Conservation (phyloP, 1,140 invertebrate species). For the Drosophila arizonae region DNA sequence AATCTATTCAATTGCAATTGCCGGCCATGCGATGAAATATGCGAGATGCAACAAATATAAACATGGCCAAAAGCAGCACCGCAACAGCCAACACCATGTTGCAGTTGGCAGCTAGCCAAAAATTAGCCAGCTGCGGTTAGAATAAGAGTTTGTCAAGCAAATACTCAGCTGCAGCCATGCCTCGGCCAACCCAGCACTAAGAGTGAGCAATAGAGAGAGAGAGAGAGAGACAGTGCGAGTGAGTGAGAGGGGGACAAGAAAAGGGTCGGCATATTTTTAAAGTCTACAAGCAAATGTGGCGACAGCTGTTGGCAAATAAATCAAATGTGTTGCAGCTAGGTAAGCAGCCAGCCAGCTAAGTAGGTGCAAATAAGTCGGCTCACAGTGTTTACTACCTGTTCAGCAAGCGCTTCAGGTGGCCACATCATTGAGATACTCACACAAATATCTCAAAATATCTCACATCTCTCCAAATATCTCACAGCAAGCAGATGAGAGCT, state of each 20-base stretch:
- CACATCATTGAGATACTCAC: neutral
- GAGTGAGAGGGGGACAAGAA: slow-evolving; percentile 9
- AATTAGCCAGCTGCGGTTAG: slow-evolving; percentile 56
- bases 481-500: neutral
- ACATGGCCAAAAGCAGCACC: slow-evolving; percentile 43
- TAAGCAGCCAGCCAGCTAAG: slow-evolving; percentile 9
- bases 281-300: slow-evolving; percentile 18
- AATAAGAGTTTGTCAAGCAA: slow-evolving; percentile 39
- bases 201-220: neutral
- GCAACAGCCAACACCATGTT: slow-evolving; percentile 14
- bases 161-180: neutral
- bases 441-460: neutral
- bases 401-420: neutral
- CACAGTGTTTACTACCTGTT: slow-evolving; percentile 8
- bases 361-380: slow-evolving; percentile 28
- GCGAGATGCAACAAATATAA: slow-evolving; percentile 68
- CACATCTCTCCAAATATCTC: neutral
- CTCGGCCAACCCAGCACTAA: neutral
- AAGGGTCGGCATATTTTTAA: slow-evolving; percentile 34
- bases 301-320: slow-evolving; percentile 57
- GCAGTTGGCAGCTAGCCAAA: slow-evolving; percentile 56
- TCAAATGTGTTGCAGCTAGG: slow-evolving; percentile 46
- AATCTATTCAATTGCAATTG: slow-evolving; percentile 42
- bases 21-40: slow-evolving; percentile 50
- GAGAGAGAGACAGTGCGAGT: neutral